Conservation (phyloP, 2,113 vertebrate species). For the Axis porcinus region DNA sequence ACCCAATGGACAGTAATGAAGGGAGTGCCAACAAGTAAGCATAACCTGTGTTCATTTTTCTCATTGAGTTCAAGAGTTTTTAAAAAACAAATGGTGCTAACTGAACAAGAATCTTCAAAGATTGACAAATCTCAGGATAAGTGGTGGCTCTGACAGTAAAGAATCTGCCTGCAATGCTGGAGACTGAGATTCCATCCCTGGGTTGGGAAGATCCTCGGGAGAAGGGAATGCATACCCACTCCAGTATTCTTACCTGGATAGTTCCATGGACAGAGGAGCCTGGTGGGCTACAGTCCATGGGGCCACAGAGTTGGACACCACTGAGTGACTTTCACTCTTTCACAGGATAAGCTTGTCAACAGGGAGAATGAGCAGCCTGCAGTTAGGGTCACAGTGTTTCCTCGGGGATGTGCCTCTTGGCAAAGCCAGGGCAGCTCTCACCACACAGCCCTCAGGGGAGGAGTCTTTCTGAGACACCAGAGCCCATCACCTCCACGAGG, state of each 20-base stretch:
- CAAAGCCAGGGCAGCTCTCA: not conserved
- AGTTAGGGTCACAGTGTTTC: no score
- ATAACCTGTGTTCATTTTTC: not conserved
- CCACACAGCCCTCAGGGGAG: not conserved
- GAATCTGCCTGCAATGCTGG: not conserved
- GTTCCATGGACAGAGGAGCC: not conserved
- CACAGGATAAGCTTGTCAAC: not conserved
- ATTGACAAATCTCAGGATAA: not conserved
- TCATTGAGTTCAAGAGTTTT: not conserved
- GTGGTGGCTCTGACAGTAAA: not conserved
- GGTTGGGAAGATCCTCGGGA: not conserved
- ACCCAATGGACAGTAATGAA: not conserved
- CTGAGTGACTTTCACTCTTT: not conserved
- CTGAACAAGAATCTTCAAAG: not conserved
- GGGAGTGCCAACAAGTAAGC: not conserved
- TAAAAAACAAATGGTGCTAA: not conserved
- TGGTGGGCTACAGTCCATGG: not conserved
- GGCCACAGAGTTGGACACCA: not conserved
- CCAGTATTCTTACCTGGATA: not conserved
- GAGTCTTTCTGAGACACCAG: not conserved
- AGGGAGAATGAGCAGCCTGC: not conserved
- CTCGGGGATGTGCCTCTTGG: not conserved
- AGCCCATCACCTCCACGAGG: accelerated
- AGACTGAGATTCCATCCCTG: not conserved
- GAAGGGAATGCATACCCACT: not conserved